These are phyloP conservation scores for Pelagia noctiluca DNA, from an alignment of 30 jellyfish, hydroid and myxozoan genomes.

Conservation along the genomic window DNA sequence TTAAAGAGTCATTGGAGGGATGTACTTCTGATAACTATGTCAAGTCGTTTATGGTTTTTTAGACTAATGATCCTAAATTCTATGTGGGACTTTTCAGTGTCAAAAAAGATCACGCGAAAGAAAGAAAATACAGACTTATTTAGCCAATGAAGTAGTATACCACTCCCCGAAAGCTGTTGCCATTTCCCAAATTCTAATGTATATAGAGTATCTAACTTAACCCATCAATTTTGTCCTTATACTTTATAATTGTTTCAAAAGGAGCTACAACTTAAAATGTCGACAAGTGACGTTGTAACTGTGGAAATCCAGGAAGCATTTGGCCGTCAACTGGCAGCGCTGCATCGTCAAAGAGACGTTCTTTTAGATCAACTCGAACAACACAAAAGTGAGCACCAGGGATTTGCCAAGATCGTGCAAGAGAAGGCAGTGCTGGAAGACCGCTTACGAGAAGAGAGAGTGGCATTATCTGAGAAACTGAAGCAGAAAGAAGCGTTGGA, in stretches of 20 bases:
- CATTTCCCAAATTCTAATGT: neutral
- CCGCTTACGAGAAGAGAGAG: constrained; percentile 69
- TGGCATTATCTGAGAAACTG: constrained; percentile 63
- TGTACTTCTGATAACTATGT: too few species aligned
- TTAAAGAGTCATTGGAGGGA: too few species aligned
- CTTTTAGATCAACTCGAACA: constrained; percentile 73
- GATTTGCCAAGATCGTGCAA: constrained; percentile 69
- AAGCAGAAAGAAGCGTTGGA: constrained; percentile 77
- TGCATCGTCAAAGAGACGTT: constrained; percentile 80
- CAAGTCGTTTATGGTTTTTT: too few species aligned
- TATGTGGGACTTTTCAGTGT: too few species aligned
- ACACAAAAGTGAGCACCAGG: constrained; percentile 70
- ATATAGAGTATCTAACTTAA: too few species aligned
- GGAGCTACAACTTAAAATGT: constrained; percentile 71
- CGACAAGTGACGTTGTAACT: constrained; percentile 63
- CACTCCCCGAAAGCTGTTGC: neutral
- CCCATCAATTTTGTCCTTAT: too few species aligned
- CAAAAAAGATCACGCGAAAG: too few species aligned
- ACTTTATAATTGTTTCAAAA: neutral
- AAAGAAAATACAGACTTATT: too few species aligned
- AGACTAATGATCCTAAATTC: too few species aligned
- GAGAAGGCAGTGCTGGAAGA: constrained; percentile 80
- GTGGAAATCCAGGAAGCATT: constrained; percentile 80
- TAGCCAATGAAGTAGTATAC: too few species aligned
- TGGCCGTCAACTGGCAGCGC: constrained; percentile 79